Evolutionary conservation across 2,113 vertebrate genomes (phyloP).

Genomic region (Barnardius zonarius): DNA sequence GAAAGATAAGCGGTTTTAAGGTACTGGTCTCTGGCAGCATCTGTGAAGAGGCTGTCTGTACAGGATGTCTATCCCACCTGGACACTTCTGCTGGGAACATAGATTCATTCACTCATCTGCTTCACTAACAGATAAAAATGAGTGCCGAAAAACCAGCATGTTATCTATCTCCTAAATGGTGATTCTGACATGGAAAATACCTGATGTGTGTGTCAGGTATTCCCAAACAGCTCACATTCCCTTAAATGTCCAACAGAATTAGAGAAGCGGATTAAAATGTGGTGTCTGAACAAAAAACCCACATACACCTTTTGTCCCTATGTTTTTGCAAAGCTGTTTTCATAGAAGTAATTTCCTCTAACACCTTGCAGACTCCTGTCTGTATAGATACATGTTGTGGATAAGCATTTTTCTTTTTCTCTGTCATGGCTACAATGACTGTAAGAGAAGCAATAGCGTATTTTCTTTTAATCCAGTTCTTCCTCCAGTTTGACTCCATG

Average conservation of each 20-base stretch:
- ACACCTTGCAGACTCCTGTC: not conserved
- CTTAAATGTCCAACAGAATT: not conserved
- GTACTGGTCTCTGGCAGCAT: not conserved
- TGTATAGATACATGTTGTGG: not conserved
- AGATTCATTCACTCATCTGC: not conserved
- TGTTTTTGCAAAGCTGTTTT: not conserved
- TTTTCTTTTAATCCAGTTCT: not conserved
- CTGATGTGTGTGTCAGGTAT: not conserved
- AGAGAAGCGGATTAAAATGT: not conserved
- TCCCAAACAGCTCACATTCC: not conserved
- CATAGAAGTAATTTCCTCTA: not conserved
- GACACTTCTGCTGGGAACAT: not conserved
- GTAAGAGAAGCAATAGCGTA: not conserved
- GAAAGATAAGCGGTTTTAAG: not conserved
- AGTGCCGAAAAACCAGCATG: not conserved
- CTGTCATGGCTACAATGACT: not conserved
- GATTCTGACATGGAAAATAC: slow-evolving; percentile 1
- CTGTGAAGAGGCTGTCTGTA: not conserved
- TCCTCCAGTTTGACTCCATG: not conserved
- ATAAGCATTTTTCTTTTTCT: not conserved
- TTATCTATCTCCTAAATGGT: slow-evolving; percentile 3
- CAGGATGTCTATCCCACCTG: not conserved
- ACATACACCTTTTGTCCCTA: not conserved
- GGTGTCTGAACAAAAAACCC: not conserved
- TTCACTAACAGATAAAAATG: not conserved